Conservation (phyloP, 2,113 vertebrate genomes). For the Falco punctatus region DNA sequence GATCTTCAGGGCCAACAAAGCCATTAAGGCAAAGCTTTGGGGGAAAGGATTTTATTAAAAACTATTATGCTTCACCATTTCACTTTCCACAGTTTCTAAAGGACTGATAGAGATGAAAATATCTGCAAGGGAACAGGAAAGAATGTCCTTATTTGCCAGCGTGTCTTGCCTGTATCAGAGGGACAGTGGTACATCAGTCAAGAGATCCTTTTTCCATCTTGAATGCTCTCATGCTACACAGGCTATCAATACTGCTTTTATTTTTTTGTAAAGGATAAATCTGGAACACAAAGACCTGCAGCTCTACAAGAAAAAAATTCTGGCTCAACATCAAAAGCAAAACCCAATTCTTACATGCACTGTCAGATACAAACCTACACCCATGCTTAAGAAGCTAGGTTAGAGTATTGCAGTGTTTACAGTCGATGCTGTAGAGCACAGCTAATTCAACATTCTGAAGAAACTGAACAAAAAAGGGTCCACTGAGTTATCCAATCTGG, state of each 20-base stretch:
- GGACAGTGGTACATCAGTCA: neutral
- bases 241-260: neutral
- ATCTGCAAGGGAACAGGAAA: neutral
- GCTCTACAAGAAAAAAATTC: neutral
- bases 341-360: neutral
- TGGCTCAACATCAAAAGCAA: neutral
- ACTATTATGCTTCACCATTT: neutral
- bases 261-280: neutral
- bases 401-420: neutral
- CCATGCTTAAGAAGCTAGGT: neutral
- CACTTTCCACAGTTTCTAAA: neutral
- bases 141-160: neutral
- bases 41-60: slow-evolving; percentile 24
- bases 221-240: neutral
- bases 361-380: neutral
- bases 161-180: neutral
- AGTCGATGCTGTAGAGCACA: neutral
- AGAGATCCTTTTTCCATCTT: neutral
- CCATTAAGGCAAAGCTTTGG: neutral
- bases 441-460: neutral
- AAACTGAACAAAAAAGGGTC: neutral
- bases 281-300: neutral
- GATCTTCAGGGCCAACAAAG: neutral
- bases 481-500: neutral
- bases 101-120: neutral